These are phyloP conservation scores for Tetragnatha versicolor DNA, from an alignment of 1,140 invertebrate species.

Conservation along the genomic window DNA sequence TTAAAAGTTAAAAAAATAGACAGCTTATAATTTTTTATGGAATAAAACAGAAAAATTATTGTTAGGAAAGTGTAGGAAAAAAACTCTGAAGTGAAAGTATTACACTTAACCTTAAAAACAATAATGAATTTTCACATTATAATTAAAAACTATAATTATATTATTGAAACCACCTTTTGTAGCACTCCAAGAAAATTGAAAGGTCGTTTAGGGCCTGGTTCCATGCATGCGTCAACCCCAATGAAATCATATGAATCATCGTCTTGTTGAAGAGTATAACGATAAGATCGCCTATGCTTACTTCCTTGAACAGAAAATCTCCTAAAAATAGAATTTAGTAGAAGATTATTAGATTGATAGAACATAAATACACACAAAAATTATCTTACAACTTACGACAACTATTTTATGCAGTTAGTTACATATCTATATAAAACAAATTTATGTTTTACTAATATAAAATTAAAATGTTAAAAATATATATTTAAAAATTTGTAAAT, in stretches of 20 bases:
- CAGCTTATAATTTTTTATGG: too few species aligned
- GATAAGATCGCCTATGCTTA: slow-evolving; percentile 76
- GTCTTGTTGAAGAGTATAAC: slow-evolving; percentile 70
- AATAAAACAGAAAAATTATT: background rate
- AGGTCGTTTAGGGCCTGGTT: slow-evolving; percentile 83
- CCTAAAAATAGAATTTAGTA: slow-evolving; percentile 61
- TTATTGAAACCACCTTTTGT: slow-evolving; percentile 64
- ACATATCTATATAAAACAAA: too few species aligned
- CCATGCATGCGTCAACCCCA: slow-evolving; percentile 85
- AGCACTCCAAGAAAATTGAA: slow-evolving; percentile 91
- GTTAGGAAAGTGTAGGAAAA: too few species aligned
- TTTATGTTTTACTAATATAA: too few species aligned
- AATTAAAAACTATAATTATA: background rate
- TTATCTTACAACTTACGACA: too few species aligned
- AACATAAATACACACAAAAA: too few species aligned
- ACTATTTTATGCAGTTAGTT: too few species aligned
- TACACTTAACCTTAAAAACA: background rate
- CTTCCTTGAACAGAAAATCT: slow-evolving; percentile 83
- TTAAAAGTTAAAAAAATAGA: too few species aligned
- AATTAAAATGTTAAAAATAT: too few species aligned
- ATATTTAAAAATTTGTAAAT: too few species aligned
- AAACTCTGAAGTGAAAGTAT: background rate
- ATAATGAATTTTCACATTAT: background rate
- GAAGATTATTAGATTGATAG: too few species aligned
- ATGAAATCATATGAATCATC: slow-evolving; percentile 78